Percentiles rank a stretch among this genome's conserved stretches.
Conservation (phyloP, 2,113 vertebrate genomes). For the Peromyscus maniculatus region DNA sequence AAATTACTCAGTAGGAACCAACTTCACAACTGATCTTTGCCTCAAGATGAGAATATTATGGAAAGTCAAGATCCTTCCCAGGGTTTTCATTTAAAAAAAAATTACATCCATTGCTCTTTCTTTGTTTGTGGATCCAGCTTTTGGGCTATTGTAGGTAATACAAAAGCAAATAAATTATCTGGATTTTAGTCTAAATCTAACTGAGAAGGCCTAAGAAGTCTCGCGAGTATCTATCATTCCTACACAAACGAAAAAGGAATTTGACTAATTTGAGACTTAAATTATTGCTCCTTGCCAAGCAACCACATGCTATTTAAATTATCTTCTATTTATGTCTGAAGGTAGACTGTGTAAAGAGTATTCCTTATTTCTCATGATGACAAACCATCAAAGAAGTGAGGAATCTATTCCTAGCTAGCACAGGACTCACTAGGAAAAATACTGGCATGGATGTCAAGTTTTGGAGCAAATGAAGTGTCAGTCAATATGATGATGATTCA, state of each 20-base stretch:
- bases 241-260: background rate
- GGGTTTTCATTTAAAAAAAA: background rate
- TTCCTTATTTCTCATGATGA: constrained; percentile 41
- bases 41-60: background rate
- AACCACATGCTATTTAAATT: constrained; percentile 39
- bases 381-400: background rate
- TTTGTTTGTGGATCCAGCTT: background rate
- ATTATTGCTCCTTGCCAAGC: background rate
- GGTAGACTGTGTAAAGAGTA: background rate
- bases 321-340: background rate
- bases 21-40: constrained; percentile 28
- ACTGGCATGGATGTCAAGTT: background rate
- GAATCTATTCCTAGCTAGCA: background rate
- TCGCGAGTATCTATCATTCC: background rate
- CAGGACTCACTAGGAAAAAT: background rate
- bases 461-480: background rate
- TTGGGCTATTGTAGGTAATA: background rate
- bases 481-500: background rate
- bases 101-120: constrained; percentile 15
- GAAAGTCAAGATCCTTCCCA: constrained; percentile 41
- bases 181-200: background rate
- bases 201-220: background rate
- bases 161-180: background rate
- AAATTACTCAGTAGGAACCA: background rate
- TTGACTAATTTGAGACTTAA: constrained; percentile 11